Evolutionary conservation across 1,140 invertebrate species (phyloP).

Genomic region (Bombus pascuorum): DNA sequence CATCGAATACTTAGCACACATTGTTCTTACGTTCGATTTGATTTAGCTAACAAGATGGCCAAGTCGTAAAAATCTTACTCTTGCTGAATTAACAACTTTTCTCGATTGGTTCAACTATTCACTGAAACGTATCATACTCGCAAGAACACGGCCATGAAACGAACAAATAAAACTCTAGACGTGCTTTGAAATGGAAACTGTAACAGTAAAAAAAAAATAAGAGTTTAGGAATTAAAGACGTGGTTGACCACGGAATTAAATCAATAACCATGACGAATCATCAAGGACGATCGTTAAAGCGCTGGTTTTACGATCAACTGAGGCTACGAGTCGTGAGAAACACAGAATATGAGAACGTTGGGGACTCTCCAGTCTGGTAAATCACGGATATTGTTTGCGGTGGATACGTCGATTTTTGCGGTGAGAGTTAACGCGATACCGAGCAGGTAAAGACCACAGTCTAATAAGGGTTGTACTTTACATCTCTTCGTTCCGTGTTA

Average conservation of each 20-base stretch:
- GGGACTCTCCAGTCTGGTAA: not conserved
- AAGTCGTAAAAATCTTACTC: too few relatives aligned
- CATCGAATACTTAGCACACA: too few relatives aligned
- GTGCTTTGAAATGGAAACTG: not conserved
- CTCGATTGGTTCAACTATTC: not conserved
- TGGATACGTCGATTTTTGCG: conserved; percentile 30
- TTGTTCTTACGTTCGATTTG: not conserved
- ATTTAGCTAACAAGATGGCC: not conserved
- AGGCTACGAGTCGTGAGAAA: conserved; percentile 22
- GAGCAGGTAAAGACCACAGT: not conserved
- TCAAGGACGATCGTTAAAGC: conserved; percentile 23
- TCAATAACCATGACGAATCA: conserved; percentile 25
- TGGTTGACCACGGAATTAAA: not conserved
- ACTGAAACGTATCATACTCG: not conserved
- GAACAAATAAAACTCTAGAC: not conserved
- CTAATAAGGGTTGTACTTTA: not conserved
- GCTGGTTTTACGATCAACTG: conserved; percentile 34
- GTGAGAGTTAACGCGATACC: conserved; percentile 26
- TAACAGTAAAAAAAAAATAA: not conserved
- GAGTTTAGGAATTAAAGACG: not conserved
- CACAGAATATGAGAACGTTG: conserved; percentile 24
- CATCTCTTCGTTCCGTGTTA: not conserved
- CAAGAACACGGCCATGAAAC: not conserved
- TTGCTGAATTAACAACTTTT: not conserved
- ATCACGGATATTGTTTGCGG: conserved; percentile 35